These are phyloP conservation scores for Geopemphigus sp. DNA, from an alignment of 1,140 invertebrate species.

Conservation along the genomic window DNA sequence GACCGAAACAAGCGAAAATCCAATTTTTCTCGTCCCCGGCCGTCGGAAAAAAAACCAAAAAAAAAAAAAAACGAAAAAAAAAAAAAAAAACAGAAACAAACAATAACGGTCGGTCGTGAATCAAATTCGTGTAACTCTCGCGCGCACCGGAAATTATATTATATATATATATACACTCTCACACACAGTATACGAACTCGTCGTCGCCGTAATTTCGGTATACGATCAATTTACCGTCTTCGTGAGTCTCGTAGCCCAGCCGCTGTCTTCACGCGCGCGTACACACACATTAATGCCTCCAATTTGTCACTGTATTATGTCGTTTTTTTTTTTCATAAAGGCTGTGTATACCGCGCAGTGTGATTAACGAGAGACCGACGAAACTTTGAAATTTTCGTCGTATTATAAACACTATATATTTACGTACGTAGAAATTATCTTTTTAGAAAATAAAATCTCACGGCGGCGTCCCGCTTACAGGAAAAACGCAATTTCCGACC, in stretches of 20 bases:
- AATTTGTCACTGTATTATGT: no score
- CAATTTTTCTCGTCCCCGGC: slow-evolving; percentile 3
- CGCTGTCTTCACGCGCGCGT: neutral
- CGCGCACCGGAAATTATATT: slow-evolving; percentile 13
- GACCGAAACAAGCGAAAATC: neutral
- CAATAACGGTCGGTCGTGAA: no score
- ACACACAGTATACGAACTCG: neutral
- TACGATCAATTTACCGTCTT: slow-evolving; percentile 25
- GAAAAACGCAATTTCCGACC: slow-evolving; percentile 16
- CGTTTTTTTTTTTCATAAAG: neutral
- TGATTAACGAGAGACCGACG: slow-evolving; percentile 21
- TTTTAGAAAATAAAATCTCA: neutral
- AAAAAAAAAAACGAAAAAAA: no score
- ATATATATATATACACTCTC: neutral
- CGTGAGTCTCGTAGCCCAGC: neutral
- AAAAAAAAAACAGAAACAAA: no score
- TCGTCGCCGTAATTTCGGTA: slow-evolving; percentile 13
- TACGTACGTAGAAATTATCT: neutral
- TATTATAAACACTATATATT: neutral
- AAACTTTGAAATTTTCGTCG: neutral
- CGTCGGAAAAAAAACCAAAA: neutral
- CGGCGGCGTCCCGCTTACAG: neutral
- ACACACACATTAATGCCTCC: neutral
- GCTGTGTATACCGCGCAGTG: neutral
- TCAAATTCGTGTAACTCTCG: neutral